Evolutionary conservation across 1,140 invertebrate genomes (phyloP).

Genomic region (Calliphora vicina): DNA sequence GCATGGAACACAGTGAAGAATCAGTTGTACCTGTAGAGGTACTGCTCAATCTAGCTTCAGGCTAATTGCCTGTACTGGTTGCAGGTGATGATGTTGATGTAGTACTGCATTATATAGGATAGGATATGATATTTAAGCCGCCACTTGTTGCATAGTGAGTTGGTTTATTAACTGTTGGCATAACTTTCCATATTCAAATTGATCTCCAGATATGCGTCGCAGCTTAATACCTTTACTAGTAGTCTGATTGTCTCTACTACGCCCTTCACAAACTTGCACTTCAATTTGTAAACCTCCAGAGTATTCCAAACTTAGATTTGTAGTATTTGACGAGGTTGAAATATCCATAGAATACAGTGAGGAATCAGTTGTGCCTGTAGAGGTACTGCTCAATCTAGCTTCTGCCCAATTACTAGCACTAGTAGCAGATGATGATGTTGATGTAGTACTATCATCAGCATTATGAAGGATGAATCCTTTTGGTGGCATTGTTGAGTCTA

Average conservation of each 20-base stretch:
- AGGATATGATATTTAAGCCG: conserved; percentile 45
- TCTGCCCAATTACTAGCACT: not conserved
- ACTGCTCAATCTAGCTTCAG: not conserved
- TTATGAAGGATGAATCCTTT: conserved; percentile 72
- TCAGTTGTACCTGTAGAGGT: conserved; percentile 6
- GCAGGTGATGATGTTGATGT: not conserved
- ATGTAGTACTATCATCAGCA: conserved; percentile 31
- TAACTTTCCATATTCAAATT: conserved; percentile 86
- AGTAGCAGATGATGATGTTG: not conserved
- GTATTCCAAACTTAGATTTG: conserved; percentile 77
- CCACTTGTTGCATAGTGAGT: conserved; percentile 74
- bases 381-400: not conserved
- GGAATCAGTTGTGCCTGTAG: conserved; percentile 8
- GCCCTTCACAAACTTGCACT: conserved; percentile 80
- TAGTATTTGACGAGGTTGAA: conserved; percentile 54
- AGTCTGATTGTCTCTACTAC: conserved; percentile 70
- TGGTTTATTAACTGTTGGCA: conserved; percentile 91
- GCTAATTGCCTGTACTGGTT: not conserved
- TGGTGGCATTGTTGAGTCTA: conserved; percentile 80
- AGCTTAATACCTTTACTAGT: conserved; percentile 83
- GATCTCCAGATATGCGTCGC: conserved; percentile 89
- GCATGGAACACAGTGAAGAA: conserved; percentile 24
- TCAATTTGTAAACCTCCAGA: conserved; percentile 89
- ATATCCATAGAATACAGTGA: conserved; percentile 21
- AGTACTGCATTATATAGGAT: no score